Evolutionary conservation across 1,140 invertebrate species (phyloP).

Genomic region (Adoxophyes honmai): DNA sequence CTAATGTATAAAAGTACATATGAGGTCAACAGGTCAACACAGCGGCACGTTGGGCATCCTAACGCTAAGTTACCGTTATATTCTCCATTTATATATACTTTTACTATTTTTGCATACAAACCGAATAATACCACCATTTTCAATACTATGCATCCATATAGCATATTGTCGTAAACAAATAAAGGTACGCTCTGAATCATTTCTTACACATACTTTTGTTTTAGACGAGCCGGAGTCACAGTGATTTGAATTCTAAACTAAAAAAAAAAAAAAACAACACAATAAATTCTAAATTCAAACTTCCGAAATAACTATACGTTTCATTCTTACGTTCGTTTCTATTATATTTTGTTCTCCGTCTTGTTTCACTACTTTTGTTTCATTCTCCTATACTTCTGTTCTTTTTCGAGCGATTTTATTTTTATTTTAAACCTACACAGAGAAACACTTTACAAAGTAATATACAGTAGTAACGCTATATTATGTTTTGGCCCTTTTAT

Average conservation of each 20-base stretch:
- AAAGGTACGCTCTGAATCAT: conserved; percentile 48
- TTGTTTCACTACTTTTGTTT: conserved; percentile 38
- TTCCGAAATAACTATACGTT: conserved; percentile 42
- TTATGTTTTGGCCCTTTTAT: conserved; percentile 66
- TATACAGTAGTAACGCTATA: conserved; percentile 60
- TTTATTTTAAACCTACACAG: conserved; percentile 71
- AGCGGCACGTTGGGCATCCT: conserved; percentile 72
- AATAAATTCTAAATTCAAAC: conserved; percentile 29
- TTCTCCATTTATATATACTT: conserved; percentile 63
- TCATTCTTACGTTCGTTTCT: conserved; percentile 56
- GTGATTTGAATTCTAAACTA: conserved; percentile 37
- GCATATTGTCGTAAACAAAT: conserved; percentile 43
- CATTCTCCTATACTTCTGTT: conserved; percentile 69
- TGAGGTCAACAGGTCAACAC: conserved; percentile 67
- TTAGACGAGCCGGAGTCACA: conserved; percentile 63
- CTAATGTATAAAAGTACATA: conserved; percentile 41
- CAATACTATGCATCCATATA: conserved; percentile 65
- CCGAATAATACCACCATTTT: conserved; percentile 61
- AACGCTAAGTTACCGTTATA: conserved; percentile 68
- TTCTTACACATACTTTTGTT: conserved; percentile 53
- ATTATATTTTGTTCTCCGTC: conserved; percentile 39
- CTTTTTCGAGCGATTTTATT: conserved; percentile 46
- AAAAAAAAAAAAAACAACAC: conserved; percentile 27
- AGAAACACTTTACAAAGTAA: conserved; percentile 74
- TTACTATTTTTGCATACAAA: conserved; percentile 71